These are phyloP conservation scores for Brienomyrus brachyistius DNA, from an alignment of 2,113 vertebrate species.

Conservation along the genomic window DNA sequence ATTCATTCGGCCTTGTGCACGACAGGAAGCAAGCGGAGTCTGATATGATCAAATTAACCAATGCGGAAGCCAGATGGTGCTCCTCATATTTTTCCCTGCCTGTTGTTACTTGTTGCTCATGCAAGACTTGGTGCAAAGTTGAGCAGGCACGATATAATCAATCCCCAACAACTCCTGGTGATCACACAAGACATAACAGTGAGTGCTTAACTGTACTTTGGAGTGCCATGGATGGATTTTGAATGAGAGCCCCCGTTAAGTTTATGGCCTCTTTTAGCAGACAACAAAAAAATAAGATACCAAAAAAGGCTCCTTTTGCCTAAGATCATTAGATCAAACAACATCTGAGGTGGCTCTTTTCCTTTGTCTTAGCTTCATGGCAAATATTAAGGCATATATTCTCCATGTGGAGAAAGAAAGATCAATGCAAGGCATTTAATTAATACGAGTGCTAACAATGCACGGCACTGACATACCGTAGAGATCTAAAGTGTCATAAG, in stretches of 20 bases:
- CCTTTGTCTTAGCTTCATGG: conserved; percentile 20
- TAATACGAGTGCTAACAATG: conserved; percentile 28
- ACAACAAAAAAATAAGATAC: background rate
- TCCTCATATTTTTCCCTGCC: background rate
- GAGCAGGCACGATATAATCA: conserved; percentile 30
- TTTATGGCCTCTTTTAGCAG: conserved; percentile 26
- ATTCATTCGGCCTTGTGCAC: conserved; percentile 22
- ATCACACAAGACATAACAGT: conserved; percentile 34
- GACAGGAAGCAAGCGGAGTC: background rate
- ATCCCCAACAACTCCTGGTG: conserved; percentile 28
- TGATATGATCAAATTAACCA: conserved; percentile 19
- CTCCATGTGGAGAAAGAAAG: background rate
- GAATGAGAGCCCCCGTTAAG: conserved; percentile 36
- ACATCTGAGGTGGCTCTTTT: conserved; percentile 37
- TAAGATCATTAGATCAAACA: conserved; percentile 31
- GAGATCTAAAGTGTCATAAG: background rate
- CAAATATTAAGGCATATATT: conserved; percentile 11
- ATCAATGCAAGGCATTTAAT: conserved; percentile 11
- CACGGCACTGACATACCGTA: background rate
- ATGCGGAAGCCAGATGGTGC: background rate
- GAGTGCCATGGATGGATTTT: conserved; percentile 26
- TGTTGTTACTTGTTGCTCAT: conserved; percentile 7
- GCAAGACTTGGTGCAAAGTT: conserved; percentile 22
- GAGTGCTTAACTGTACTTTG: conserved; percentile 37
- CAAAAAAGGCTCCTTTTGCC: conserved; percentile 25